A percentile compares a stretch with the other conserved stretches of the same genome.
These are phyloP conservation scores for Protobothrops flavoviridis DNA, from an alignment of 2,113 vertebrate genomes.

Conservation along the genomic window DNA sequence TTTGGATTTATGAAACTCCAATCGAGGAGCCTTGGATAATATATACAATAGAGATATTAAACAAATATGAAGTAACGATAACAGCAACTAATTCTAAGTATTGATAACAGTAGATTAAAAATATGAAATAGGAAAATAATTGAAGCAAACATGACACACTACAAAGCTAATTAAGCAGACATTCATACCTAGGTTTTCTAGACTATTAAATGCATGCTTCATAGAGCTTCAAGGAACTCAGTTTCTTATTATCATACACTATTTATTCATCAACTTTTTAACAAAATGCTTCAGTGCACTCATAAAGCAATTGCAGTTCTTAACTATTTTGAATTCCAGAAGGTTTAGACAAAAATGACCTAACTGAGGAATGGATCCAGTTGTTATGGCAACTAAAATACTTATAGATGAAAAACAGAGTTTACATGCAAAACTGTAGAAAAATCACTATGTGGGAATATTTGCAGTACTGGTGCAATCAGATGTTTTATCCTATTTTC, in stretches of 20 bases:
- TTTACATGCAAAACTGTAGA: constrained; percentile 31
- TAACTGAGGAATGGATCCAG: constrained; percentile 65
- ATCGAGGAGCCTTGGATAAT: neutral
- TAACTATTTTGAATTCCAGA: constrained; percentile 69
- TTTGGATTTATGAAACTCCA: neutral
- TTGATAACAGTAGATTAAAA: neutral
- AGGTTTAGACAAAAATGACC: constrained; percentile 70
- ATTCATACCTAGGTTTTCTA: neutral
- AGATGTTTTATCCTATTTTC: constrained; percentile 41
- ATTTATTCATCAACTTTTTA: constrained; percentile 4
- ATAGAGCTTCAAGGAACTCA: neutral
- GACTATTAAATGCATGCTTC: neutral
- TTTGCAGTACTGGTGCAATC: constrained; percentile 38
- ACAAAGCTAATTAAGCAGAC: neutral
- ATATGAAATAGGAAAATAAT: neutral
- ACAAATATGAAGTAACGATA: neutral
- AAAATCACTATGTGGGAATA: constrained; percentile 55
- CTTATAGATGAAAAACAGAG: constrained; percentile 65
- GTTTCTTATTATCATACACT: neutral
- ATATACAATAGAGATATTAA: neutral
- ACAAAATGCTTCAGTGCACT: constrained; percentile 46
- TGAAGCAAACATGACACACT: neutral
- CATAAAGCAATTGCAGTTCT: constrained; percentile 59
- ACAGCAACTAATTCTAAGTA: neutral
- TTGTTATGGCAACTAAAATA: constrained; percentile 69